A percentile compares a stretch with the other conserved stretches of the same genome.
Conservation (phyloP, 2,888 invertebrate genomes). For the Tetragonisca angustula region DNA sequence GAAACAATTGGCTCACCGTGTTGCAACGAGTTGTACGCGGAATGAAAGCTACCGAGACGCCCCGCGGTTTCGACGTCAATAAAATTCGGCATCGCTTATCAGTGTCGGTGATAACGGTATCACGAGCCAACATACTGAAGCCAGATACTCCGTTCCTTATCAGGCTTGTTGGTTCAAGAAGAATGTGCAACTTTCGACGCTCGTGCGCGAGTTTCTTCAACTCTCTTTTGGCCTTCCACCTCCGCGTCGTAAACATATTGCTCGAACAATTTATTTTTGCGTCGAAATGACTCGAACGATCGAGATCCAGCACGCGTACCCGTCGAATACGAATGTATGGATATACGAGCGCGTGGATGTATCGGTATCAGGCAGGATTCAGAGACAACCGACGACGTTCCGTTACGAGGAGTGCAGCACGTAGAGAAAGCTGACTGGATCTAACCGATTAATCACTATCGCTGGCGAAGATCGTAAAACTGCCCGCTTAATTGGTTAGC, state of each 20-base stretch:
- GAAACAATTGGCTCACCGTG: slow-evolving; percentile 15
- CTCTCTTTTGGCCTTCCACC: background rate
- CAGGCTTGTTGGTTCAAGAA: slow-evolving; percentile 63
- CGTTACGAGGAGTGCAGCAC: slow-evolving; percentile 37
- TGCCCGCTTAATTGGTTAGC: slow-evolving; percentile 54
- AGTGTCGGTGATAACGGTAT: slow-evolving; percentile 64
- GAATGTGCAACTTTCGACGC: slow-evolving; percentile 67
- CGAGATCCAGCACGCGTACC: background rate
- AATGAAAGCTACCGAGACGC: slow-evolving; percentile 14
- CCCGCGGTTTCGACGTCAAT: slow-evolving; percentile 52
- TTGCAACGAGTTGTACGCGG: slow-evolving; percentile 32
- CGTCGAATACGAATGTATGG: slow-evolving; percentile 26
- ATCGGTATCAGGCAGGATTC: slow-evolving; percentile 40
- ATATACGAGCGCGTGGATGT: slow-evolving; percentile 17
- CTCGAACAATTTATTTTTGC: background rate
- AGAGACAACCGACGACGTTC: slow-evolving; percentile 6
- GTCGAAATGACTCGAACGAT: background rate
- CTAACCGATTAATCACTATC: slow-evolving; percentile 54
- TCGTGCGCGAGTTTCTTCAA: slow-evolving; percentile 5
- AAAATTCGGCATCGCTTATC: slow-evolving; percentile 66
- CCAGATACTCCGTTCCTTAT: slow-evolving; percentile 64
- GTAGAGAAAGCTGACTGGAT: slow-evolving; percentile 48
- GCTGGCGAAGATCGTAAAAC: slow-evolving; percentile 36
- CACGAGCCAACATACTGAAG: slow-evolving; percentile 47
- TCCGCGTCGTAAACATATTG: background rate